Percentiles rank a stretch among this genome's conserved stretches.
Evolutionary conservation across 2,888 invertebrate species (phyloP).

Genomic region (Drosophila nigritarsus): DNA sequence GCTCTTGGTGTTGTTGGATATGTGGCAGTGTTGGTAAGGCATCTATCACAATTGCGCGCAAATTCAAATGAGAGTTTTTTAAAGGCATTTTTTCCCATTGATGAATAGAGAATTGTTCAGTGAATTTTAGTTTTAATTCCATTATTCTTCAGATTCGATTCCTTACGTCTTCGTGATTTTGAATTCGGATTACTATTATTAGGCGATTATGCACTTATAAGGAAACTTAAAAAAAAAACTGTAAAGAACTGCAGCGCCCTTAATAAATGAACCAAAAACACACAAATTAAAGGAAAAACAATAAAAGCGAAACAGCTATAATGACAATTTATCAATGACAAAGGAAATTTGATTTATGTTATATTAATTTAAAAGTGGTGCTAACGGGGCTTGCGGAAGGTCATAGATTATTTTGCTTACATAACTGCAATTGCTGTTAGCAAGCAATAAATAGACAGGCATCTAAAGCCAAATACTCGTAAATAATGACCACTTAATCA

Average conservation of each 20-base stretch:
- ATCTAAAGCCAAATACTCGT: neutral
- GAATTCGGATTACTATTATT: neutral
- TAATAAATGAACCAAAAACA: constrained; percentile 3
- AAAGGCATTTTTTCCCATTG: neutral
- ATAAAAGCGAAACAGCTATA: constrained; percentile 3
- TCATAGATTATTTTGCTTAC: constrained; percentile 66
- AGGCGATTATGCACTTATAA: too few relatives aligned
- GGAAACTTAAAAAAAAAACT: neutral
- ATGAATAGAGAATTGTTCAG: neutral
- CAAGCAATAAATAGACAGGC: neutral
- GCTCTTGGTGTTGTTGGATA: neutral
- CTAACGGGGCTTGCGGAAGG: neutral
- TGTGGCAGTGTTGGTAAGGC: neutral
- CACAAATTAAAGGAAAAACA: constrained; percentile 3
- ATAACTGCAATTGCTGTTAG: constrained; percentile 56
- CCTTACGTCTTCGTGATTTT: neutral
- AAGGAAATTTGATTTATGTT: constrained; percentile 6
- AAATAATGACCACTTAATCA: neutral
- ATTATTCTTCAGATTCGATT: neutral
- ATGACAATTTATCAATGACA: constrained; percentile 67
- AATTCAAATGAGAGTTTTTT: neutral
- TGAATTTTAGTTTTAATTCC: neutral
- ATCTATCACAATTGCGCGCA: neutral
- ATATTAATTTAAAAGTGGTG: neutral
- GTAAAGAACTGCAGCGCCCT: constrained; percentile 7